These are phyloP conservation scores for Chamaedrilus cognettii DNA, from an alignment of 2,888 invertebrate genomes.

Conservation along the genomic window DNA sequence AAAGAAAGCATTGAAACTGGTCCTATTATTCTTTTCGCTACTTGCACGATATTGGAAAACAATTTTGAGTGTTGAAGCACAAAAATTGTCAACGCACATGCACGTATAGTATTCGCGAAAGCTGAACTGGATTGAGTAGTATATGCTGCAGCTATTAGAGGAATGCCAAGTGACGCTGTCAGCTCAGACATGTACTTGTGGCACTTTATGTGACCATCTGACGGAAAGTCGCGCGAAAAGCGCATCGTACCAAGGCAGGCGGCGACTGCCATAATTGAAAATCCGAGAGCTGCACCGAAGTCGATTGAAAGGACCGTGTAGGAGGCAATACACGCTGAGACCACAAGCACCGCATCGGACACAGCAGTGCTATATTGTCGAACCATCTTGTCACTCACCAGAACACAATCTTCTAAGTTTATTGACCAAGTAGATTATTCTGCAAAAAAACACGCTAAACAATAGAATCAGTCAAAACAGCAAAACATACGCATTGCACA, in stretches of 20 bases:
- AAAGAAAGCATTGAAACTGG: not conserved
- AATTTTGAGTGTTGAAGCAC: not conserved
- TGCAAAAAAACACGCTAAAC: no score
- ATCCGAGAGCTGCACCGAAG: constrained; percentile 7
- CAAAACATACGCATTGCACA: no score
- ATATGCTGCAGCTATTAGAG: constrained; percentile 11
- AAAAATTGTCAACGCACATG: not conserved
- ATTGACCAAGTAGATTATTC: no score
- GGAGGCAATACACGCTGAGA: not conserved
- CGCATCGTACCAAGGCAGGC: constrained; percentile 1
- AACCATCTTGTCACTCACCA: constrained; percentile 13
- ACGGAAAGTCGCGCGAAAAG: constrained; percentile 3
- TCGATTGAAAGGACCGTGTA: not conserved
- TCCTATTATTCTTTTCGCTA: not conserved
- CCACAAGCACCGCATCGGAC: constrained; percentile 10
- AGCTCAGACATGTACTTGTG: constrained; percentile 14
- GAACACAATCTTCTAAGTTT: no score
- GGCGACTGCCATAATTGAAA: constrained; percentile 4
- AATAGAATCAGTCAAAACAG: no score
- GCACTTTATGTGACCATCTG: not conserved
- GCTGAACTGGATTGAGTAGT: not conserved
- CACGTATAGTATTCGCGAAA: not conserved
- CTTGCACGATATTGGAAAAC: not conserved
- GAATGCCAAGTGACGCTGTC: constrained; percentile 11
- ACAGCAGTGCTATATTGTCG: constrained; percentile 10